phyloP scores from a whole-genome alignment of 2,113 vertebrate genomes.

The Astur gentilis region DNA sequence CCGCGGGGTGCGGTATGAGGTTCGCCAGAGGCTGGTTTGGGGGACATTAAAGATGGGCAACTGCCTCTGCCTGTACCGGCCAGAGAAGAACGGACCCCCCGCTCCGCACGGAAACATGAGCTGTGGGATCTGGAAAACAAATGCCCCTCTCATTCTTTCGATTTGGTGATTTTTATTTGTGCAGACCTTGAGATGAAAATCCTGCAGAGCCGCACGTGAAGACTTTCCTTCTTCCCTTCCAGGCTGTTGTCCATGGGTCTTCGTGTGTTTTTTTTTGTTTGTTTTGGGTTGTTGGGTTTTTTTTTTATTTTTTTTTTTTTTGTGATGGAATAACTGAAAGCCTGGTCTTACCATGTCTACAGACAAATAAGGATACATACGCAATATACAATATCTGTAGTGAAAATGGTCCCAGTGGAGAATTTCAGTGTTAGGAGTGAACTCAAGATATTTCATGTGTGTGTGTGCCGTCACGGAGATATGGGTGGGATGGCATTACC shows the following conservation, averaged over 20 bases:
- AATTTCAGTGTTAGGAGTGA: background rate
- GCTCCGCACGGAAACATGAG: background rate
- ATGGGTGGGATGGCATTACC: fast-evolving
- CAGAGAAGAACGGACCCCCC: background rate
- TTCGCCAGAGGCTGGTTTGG: background rate
- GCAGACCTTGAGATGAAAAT: background rate
- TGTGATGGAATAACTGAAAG: background rate
- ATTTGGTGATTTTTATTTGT: background rate
- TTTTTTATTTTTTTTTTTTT: background rate
- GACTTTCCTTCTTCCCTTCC: background rate
- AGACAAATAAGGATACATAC: background rate
- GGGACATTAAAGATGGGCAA: no score
- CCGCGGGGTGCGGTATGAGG: fast-evolving
- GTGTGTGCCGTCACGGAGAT: background rate
- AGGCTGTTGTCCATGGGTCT: background rate
- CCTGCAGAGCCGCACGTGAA: background rate
- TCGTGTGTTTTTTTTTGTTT: background rate
- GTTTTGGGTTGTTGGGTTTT: background rate
- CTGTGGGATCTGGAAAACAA: background rate
- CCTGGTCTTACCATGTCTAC: background rate
- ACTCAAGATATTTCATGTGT: background rate
- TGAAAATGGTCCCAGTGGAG: background rate
- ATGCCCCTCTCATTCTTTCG: fast-evolving
- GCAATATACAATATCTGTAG: background rate
- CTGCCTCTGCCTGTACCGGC: background rate